Conservation (phyloP, 2,888 invertebrate genomes). For the Cryptocephalus primarius region DNA sequence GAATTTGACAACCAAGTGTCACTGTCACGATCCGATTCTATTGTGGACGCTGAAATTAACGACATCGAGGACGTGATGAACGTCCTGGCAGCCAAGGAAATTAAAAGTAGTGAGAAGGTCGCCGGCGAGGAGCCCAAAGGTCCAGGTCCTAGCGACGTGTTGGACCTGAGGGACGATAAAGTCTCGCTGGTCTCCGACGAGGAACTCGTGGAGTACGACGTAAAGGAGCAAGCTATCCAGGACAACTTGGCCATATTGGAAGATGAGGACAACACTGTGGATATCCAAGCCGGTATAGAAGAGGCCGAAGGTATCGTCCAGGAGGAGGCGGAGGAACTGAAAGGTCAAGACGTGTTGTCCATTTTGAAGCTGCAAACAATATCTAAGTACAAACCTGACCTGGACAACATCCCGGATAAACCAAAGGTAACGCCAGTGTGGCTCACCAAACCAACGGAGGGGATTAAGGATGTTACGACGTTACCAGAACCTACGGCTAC, state of each 20-base stretch:
- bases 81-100: slow-evolving; percentile 17
- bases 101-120: not conserved
- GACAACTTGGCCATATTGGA: not conserved
- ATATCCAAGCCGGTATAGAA: not conserved
- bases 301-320: not conserved
- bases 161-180: slow-evolving; percentile 5
- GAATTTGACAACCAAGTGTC: slow-evolving; percentile 15
- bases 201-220: slow-evolving; percentile 10
- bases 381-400: slow-evolving; percentile 16
- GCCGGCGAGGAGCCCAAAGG: not conserved
- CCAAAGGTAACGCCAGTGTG: slow-evolving; percentile 4
- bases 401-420: slow-evolving; percentile 9
- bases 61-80: slow-evolving; percentile 33
- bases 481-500: no score
- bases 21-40: slow-evolving; percentile 29
- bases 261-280: no score
- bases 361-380: slow-evolving; percentile 17
- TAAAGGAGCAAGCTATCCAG: not conserved
- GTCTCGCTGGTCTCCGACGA: slow-evolving; percentile 12
- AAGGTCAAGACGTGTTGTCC: slow-evolving; percentile 10
- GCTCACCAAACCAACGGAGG: not conserved
- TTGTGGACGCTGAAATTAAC: slow-evolving; percentile 34
- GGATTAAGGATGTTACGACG: no score
- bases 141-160: slow-evolving; percentile 5
- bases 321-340: slow-evolving; percentile 2